Evolutionary conservation across 2,888 invertebrate genomes (phyloP).

Genomic region (Papilio gigon): DNA sequence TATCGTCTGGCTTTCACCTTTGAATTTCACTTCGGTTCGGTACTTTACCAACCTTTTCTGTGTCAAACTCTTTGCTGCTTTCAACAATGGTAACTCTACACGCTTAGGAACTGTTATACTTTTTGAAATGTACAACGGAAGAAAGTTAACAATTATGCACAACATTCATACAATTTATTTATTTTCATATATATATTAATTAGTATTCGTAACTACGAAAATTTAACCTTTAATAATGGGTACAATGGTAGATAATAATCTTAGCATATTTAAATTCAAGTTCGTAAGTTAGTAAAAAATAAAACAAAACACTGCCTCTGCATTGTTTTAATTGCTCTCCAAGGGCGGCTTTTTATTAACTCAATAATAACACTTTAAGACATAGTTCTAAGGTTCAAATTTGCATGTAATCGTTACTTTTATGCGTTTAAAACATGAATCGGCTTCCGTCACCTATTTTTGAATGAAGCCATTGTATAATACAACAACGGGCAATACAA

Average conservation of each 20-base stretch:
- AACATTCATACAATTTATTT: too few species aligned
- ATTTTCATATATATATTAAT: too few species aligned
- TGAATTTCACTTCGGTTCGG: conserved; percentile 41
- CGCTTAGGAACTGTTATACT: conserved; percentile 9
- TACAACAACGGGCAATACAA: conserved; percentile 34
- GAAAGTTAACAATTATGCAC: background rate
- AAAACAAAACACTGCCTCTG: background rate
- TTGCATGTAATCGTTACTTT: conserved; percentile 15
- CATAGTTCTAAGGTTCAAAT: background rate
- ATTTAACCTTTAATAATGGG: too few species aligned
- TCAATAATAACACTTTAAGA: conserved; percentile 4
- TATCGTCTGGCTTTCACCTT: conserved; percentile 46
- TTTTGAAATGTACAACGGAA: background rate
- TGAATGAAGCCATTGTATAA: conserved; percentile 39
- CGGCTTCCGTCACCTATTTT: conserved; percentile 33
- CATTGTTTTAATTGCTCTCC: background rate
- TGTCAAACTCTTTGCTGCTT: conserved; percentile 43
- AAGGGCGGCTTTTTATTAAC: background rate
- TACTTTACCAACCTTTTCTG: conserved; percentile 41
- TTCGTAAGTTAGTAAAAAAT: background rate
- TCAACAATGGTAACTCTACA: conserved; percentile 33
- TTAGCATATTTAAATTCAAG: background rate
- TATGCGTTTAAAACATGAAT: conserved; percentile 28
- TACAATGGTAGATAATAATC: background rate
- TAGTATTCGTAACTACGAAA: too few species aligned